Conservation (phyloP, 1,140 invertebrate species). For the Pomacea maculata region DNA sequence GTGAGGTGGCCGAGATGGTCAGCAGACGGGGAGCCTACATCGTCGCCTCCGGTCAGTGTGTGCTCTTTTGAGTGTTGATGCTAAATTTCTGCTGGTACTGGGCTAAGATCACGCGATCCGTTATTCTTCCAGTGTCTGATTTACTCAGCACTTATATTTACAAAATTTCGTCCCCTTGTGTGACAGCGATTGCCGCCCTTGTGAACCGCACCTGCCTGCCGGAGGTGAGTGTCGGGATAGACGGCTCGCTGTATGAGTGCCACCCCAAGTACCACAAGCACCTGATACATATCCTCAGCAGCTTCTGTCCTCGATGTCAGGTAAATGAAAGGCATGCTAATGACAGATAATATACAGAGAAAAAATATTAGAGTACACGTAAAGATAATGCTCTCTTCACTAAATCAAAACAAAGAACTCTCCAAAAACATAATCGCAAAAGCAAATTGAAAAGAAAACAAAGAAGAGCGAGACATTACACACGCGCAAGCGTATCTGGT, state of each 20-base stretch:
- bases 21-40: conserved; percentile 91
- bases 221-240: conserved; percentile 92
- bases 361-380: no score
- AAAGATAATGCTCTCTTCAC: no score
- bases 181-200: conserved; percentile 75
- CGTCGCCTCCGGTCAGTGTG: conserved; percentile 79
- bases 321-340: conserved; percentile 25
- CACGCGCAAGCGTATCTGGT: neutral
- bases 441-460: neutral
- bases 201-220: conserved; percentile 80
- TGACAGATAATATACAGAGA: no score
- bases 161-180: neutral
- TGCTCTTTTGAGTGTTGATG: no score
- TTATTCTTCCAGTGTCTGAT: neutral
- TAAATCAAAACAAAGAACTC: no score
- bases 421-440: no score
- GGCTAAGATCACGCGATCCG: no score
- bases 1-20: conserved; percentile 90
- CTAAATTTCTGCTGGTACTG: no score
- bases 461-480: neutral
- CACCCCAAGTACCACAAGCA: conserved; percentile 95
- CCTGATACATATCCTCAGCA: conserved; percentile 87
- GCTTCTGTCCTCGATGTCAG: conserved; percentile 72
- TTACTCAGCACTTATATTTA: neutral
- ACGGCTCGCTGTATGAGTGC: conserved; percentile 96